These are phyloP conservation scores for Serilophus lunatus DNA, from an alignment of 2,113 vertebrate genomes.

Conservation along the genomic window DNA sequence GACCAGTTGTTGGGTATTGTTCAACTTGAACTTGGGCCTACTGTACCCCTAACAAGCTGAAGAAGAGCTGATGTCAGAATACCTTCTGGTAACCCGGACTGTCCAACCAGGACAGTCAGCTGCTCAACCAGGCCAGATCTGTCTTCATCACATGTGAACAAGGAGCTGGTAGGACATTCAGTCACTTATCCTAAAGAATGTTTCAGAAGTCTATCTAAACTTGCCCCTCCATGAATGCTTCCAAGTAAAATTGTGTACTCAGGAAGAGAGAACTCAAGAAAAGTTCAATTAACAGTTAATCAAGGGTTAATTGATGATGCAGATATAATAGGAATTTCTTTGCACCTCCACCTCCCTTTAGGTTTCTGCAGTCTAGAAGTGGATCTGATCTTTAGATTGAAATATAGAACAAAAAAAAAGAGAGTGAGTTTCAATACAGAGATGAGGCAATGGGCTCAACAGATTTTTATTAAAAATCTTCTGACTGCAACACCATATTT, in stretches of 20 bases:
- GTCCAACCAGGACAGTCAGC: background rate
- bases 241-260: background rate
- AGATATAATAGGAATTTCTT: background rate
- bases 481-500: background rate
- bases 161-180: background rate
- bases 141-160: background rate
- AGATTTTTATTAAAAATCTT: background rate
- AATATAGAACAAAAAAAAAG: background rate
- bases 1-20: background rate
- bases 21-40: background rate
- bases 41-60: background rate
- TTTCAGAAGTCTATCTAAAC: background rate
- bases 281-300: background rate
- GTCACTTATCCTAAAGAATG: background rate
- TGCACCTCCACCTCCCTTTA: background rate
- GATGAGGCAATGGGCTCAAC: background rate
- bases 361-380: background rate
- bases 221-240: background rate
- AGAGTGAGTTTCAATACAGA: background rate
- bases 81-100: background rate
- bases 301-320: background rate
- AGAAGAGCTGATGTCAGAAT: background rate
- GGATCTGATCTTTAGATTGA: background rate
- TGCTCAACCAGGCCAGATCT: background rate
- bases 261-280: background rate